Evolutionary conservation across 1,140 invertebrate genomes (phyloP).

Genomic region (Drosophila setifemur): DNA sequence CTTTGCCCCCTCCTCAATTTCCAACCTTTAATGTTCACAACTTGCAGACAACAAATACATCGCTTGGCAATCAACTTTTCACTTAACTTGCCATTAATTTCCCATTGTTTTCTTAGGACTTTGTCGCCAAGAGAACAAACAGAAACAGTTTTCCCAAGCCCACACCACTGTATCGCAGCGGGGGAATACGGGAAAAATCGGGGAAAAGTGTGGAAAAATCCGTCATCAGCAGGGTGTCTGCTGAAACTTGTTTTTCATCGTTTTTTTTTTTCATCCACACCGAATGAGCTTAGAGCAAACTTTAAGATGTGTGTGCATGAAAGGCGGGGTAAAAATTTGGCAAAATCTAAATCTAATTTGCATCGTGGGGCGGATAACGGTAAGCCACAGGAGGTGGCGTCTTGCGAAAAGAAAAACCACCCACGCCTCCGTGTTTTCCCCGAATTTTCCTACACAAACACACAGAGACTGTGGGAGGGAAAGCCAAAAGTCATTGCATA

Average conservation of each 20-base stretch:
- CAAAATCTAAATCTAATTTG: conserved; percentile 69
- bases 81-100: conserved; percentile 46
- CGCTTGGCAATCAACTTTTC: conserved; percentile 28
- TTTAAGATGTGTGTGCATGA: conserved; percentile 6
- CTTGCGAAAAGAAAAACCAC: conserved; percentile 2
- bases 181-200: neutral
- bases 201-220: conserved; percentile 9
- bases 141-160: conserved; percentile 19
- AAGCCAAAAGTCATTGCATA: conserved; percentile 47
- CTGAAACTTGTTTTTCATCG: conserved; percentile 1
- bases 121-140: conserved; percentile 30
- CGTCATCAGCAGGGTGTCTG: conserved; percentile 29
- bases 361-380: conserved; percentile 28
- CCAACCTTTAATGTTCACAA: neutral
- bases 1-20: neutral
- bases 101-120: conserved; percentile 41
- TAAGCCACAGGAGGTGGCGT: conserved; percentile 23
- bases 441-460: conserved; percentile 20
- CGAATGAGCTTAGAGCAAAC: conserved; percentile 28
- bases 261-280: neutral
- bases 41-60: neutral
- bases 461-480: neutral
- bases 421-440: conserved; percentile 13
- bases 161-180: conserved; percentile 1
- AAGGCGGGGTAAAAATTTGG: neutral